Conservation (phyloP, 2,113 vertebrate species). For the Psittacara wagleri region DNA sequence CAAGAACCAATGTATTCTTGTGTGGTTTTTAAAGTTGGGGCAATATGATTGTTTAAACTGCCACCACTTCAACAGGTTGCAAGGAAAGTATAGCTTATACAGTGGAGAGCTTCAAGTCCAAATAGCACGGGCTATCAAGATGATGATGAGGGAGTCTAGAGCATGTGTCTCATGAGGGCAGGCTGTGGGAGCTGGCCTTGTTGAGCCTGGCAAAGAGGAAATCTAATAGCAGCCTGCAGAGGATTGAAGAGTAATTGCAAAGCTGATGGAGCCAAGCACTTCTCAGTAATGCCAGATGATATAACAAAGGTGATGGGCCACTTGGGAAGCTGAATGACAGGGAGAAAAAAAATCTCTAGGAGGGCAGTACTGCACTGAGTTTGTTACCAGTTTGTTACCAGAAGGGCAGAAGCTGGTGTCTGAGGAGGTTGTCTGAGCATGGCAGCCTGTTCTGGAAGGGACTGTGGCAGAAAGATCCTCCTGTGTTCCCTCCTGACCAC, state of each 20-base stretch:
- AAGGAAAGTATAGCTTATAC: background rate
- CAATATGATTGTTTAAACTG: background rate
- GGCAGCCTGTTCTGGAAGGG: background rate
- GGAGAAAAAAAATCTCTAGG: background rate
- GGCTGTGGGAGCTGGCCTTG: fast-evolving
- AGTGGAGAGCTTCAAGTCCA: background rate
- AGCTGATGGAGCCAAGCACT: background rate
- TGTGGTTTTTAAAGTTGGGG: background rate
- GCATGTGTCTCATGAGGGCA: fast-evolving
- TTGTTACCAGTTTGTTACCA: background rate
- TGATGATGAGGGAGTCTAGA: background rate
- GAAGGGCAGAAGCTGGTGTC: background rate
- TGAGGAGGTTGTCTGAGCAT: background rate
- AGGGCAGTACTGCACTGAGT: background rate
- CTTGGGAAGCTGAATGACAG: background rate
- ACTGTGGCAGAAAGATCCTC: background rate
- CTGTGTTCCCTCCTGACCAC: background rate
- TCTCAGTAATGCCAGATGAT: background rate
- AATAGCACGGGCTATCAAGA: background rate
- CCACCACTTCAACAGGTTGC: background rate
- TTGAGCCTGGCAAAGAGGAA: background rate
- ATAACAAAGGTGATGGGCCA: background rate
- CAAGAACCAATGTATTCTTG: background rate
- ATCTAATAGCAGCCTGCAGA: background rate
- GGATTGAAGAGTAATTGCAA: background rate